Evolutionary conservation across 2,797 vertebrate species (phyloP).

Genomic region (Monodelphis domestica): DNA sequence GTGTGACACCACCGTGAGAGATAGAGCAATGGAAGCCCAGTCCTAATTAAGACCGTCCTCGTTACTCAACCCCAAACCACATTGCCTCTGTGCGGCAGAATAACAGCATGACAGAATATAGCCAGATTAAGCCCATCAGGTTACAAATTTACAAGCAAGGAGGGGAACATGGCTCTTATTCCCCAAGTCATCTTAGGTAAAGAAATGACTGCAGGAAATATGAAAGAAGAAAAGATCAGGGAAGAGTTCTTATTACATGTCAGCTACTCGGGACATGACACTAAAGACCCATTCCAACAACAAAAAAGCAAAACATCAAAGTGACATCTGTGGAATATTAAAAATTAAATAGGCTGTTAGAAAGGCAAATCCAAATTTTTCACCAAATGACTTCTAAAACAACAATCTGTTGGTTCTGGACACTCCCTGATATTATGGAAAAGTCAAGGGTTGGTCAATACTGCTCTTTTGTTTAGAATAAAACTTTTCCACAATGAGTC

Average conservation of each 20-base stretch:
- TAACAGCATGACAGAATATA: conserved; percentile 38
- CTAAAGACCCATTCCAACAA: conserved; percentile 57
- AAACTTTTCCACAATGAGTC: conserved; percentile 26
- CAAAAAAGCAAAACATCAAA: conserved; percentile 36
- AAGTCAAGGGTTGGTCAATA: conserved; percentile 30
- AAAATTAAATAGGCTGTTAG: conserved; percentile 55
- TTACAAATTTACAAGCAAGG: conserved; percentile 36
- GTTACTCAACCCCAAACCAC: conserved; percentile 4
- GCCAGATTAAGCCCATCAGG: conserved; percentile 12
- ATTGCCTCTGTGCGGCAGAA: conserved; percentile 37
- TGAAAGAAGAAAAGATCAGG: conserved; percentile 36
- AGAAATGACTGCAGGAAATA: conserved; percentile 60
- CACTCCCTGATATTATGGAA: conserved; percentile 20
- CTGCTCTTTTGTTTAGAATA: conserved; percentile 24
- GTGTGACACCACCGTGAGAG: neutral
- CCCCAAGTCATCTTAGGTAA: conserved; percentile 63
- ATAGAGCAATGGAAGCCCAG: conserved; percentile 47
- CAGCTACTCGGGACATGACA: conserved; percentile 35
- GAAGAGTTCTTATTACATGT: neutral
- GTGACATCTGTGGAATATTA: conserved; percentile 26
- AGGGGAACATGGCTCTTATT: conserved; percentile 63
- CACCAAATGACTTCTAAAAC: conserved; percentile 38
- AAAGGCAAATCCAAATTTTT: conserved; percentile 41
- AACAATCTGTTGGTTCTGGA: conserved; percentile 18
- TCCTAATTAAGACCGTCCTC: conserved; percentile 11